Conservation (phyloP, 2,113 vertebrate genomes). For the Daphoenositta chrysoptera region DNA sequence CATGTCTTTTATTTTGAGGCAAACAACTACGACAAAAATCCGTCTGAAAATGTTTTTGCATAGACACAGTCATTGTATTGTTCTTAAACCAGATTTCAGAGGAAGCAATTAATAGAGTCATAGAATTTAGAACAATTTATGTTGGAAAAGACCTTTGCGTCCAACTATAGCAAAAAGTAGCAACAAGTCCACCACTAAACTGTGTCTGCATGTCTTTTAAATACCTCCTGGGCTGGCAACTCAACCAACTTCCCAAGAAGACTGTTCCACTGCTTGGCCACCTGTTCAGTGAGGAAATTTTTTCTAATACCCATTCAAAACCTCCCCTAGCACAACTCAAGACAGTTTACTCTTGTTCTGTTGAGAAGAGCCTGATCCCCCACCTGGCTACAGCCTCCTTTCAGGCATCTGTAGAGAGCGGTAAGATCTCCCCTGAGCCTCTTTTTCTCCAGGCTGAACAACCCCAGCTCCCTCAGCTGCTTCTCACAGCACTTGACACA, state of each 20-base stretch:
- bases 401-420: accelerated
- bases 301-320: not conserved
- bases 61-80: not conserved
- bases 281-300: not conserved
- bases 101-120: not conserved
- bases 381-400: accelerated
- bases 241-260: not conserved
- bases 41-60: not conserved
- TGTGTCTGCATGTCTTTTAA: not conserved
- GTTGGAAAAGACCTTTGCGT: not conserved
- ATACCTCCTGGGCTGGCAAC: not conserved
- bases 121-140: not conserved
- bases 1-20: not conserved
- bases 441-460: not conserved
- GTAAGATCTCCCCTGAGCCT: not conserved
- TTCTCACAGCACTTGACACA: accelerated
- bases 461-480: accelerated
- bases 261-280: not conserved
- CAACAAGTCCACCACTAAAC: not conserved
- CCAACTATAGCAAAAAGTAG: not conserved
- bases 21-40: not conserved
- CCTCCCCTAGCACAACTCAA: accelerated
- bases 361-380: not conserved
- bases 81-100: not conserved
- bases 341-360: not conserved